Base-by-base conservation (phyloP, 2,888 invertebrate genomes). In the Athalia cordata region DNA sequence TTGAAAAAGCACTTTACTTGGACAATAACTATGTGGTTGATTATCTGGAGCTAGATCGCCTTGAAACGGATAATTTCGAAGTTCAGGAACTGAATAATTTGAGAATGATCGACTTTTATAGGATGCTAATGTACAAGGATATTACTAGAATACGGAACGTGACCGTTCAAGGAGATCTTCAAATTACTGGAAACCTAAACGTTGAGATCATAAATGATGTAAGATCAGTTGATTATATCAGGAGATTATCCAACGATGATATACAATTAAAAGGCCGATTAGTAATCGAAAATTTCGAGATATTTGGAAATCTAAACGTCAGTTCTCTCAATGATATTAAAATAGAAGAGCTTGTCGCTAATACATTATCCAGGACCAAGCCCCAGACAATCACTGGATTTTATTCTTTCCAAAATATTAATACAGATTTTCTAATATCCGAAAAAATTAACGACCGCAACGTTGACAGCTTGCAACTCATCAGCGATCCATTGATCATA, bases 151-250 rank as follows among this genome's bases (percentile, higher is more conserved):
- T 70, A 78, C 6, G 9, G 75, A n/a, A 79, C 11, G 52, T 88
- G 8, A 77, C 83, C 0, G 81, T 89, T 61, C 83, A 84, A 3
- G 87, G 85, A 3, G 82, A 86, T 52, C 59, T 88, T 4, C 78
- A 77, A 45, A 79, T 89, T 11, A 79, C 80, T 9, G 78, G 75
- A 4, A 74, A 81, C 50, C 77, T 87, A 4, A 61, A 77, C 47
- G 78, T 84, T 0, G 47, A 55, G 4, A 74, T 50, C 52, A 85
- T 88, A 29, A 85, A 85, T 45, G 65, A 79, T 6, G 55, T 81
- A 47, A 50, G 77, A n/a, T 7, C 78, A 0, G 77, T 74, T 11
- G 64, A 70, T 50, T 88, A 84, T 77, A 77, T 88, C 8, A 62
- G 81, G 0, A 75, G 78, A 52, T 55, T 85, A 15, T 64, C 61